Evolutionary conservation across 1,140 invertebrate genomes (phyloP).

Genomic region (Conus betulinus): DNA sequence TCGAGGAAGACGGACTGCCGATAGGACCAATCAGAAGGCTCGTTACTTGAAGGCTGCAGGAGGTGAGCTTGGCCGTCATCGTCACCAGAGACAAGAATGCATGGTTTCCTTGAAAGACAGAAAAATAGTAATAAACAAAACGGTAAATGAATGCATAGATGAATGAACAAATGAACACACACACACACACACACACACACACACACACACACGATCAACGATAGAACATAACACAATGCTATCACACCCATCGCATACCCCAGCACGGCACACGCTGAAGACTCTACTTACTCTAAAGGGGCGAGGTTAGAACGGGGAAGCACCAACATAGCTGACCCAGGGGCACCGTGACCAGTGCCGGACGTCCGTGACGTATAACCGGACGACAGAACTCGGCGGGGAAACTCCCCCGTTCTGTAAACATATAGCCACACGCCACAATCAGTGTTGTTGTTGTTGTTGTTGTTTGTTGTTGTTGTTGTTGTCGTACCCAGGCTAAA

Average conservation of each 20-base stretch:
- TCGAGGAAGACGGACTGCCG: slow-evolving; percentile 55
- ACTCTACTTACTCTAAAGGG: too few relatives aligned
- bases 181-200: slow-evolving; percentile 22
- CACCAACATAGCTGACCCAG: slow-evolving; percentile 55
- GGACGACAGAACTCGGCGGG: slow-evolving; percentile 63
- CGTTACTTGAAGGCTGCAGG: slow-evolving; percentile 62
- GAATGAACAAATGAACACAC: slow-evolving; percentile 33
- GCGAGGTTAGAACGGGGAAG: slow-evolving; percentile 22
- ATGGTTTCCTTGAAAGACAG: slow-evolving; percentile 52
- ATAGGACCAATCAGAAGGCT: slow-evolving; percentile 69
- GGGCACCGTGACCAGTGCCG: slow-evolving; percentile 55
- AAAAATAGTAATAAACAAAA: neutral
- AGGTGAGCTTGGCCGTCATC: slow-evolving; percentile 74
- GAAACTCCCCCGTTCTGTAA: slow-evolving; percentile 63
- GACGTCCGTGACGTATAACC: slow-evolving; percentile 52
- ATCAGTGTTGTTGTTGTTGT: too few relatives aligned
- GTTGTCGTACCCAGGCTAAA: too few relatives aligned
- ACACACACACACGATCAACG: slow-evolving; percentile 21
- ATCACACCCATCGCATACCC: too few relatives aligned
- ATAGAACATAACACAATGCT: neutral
- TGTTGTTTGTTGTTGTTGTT: too few relatives aligned
- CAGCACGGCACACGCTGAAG: too few relatives aligned
- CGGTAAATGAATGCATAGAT: slow-evolving; percentile 41
- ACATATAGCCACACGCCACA: neutral
- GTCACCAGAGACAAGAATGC: slow-evolving; percentile 73